Conservation (phyloP, 2,113 vertebrate species). For the Carassius gibelio region DNA sequence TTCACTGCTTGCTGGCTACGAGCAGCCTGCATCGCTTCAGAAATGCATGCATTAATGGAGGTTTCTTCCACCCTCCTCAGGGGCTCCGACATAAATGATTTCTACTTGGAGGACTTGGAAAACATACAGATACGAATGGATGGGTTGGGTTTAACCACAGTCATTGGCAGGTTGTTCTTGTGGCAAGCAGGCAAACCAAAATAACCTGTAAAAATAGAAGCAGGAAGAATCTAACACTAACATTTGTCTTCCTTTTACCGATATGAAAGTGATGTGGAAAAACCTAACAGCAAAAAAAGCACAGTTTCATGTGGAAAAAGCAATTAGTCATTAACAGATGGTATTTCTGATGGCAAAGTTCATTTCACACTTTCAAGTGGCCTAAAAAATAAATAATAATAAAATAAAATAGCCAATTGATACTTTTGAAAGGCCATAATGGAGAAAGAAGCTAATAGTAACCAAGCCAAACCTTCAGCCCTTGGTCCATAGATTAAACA, state of each 20-base stretch:
- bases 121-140: neutral
- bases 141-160: neutral
- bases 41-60: slow-evolving; percentile 47
- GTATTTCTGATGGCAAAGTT: neutral
- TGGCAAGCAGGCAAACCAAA: neutral
- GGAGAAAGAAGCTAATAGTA: neutral
- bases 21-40: slow-evolving; percentile 33
- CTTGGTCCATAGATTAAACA: neutral
- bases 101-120: slow-evolving; percentile 7
- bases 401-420: neutral
- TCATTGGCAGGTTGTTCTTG: neutral
- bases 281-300: neutral
- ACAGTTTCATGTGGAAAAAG: neutral
- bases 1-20: slow-evolving; percentile 29
- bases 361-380: neutral
- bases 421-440: neutral
- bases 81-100: slow-evolving; percentile 33
- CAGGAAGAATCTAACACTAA: neutral
- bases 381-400: neutral
- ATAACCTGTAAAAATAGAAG: neutral
- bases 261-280: neutral
- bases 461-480: neutral
- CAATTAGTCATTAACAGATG: neutral
- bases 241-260: neutral
- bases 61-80: slow-evolving; percentile 19